Conservation (phyloP, 2,113 vertebrate genomes). For the Myocastor coypus region DNA sequence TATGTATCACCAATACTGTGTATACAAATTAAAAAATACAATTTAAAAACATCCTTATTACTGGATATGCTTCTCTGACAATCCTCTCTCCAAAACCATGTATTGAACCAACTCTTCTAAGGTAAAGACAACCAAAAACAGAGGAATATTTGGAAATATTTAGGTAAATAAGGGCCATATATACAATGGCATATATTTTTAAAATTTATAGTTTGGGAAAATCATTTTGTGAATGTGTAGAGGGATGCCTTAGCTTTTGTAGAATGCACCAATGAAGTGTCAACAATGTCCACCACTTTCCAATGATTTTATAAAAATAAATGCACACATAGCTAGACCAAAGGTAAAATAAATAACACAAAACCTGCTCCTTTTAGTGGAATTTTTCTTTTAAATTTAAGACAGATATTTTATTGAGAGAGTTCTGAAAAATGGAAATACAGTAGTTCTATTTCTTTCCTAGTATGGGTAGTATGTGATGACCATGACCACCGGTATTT, state of each 20-base stretch:
- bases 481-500: not conserved
- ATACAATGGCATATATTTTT: not conserved
- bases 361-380: not conserved
- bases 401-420: not conserved
- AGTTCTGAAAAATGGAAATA: not conserved
- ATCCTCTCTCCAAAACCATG: not conserved
- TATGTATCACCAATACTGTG: too few species aligned
- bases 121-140: not conserved
- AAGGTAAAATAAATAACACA: not conserved
- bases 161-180: not conserved
- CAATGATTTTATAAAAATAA: conserved; percentile 29
- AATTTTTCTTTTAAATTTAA: not conserved
- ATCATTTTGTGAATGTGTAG: not conserved
- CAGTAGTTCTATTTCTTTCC: not conserved
- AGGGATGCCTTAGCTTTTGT: not conserved
- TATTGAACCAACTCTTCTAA: not conserved
- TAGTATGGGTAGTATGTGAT: not conserved
- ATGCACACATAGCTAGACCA: not conserved
- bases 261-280: not conserved
- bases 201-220: not conserved
- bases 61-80: not conserved
- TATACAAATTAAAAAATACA: not conserved
- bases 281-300: not conserved
- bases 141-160: not conserved
- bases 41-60: not conserved